These are phyloP conservation scores for Brachyrhaphis roseni DNA, from an alignment of 2,797 vertebrate species.

Conservation along the genomic window DNA sequence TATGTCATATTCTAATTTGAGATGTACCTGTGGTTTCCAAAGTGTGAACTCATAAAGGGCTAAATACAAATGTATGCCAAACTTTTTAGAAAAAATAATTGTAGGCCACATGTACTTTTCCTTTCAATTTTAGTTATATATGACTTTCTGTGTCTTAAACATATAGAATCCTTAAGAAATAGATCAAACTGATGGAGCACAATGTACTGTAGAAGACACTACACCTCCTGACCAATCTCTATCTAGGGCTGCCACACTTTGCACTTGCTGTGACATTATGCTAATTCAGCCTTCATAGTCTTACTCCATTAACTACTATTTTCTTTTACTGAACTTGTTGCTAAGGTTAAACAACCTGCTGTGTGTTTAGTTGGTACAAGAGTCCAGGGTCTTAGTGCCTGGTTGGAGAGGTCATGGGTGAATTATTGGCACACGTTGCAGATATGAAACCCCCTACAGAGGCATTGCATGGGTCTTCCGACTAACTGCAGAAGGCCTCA, in stretches of 20 bases:
- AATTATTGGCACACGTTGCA: constrained; percentile 62
- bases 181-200: not conserved
- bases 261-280: constrained; percentile 40
- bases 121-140: not conserved
- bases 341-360: constrained; percentile 55
- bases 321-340: constrained; percentile 40
- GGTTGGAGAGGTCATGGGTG: constrained; percentile 49
- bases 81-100: not conserved
- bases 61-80: not conserved
- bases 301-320: constrained; percentile 21
- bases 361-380: constrained; percentile 46
- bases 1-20: not conserved
- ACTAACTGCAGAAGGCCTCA: constrained; percentile 53
- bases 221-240: constrained; percentile 50
- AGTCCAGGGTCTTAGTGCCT: constrained; percentile 32
- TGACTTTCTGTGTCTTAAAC: not conserved
- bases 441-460: constrained; percentile 68
- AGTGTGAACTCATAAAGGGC: not conserved
- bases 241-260: constrained; percentile 41
- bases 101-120: not conserved
- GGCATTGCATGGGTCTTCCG: constrained; percentile 39
- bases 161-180: constrained; percentile 1
- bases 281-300: constrained; percentile 28
- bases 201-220: constrained; percentile 70
- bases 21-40: not conserved